Evolutionary conservation across 2,888 invertebrate genomes (phyloP), one percentile per base, ranked within the genome.

Genomic region (Diogma glabrata): DNA sequence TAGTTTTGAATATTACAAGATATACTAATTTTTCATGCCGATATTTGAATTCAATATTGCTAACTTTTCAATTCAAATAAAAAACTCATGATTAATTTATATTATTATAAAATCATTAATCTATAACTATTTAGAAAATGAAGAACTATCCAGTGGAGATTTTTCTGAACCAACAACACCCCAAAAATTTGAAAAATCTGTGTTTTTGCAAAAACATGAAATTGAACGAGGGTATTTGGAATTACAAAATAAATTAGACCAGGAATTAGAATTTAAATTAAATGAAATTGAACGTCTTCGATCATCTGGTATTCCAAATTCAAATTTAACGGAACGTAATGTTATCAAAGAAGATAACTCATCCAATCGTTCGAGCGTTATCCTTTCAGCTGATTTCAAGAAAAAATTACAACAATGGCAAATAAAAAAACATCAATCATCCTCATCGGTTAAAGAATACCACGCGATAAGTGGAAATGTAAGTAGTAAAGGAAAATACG

Each of bases 381-480:
- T 4, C 65, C 65, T 88, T 6, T 83, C 86, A 1, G 81, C 86
- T 1, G 87, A 87, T 60, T 88, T 88, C 63, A 78, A 82, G 48
- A 87, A 87, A 66, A 91, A 90, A 64, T 70, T 92, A 23, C 81
- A 84, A 57, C 90, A 91, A 65, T 92, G 91, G 92, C 84, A 91
- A 61, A 79, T 80, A 7, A 64, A 62, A 17, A 46, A 46, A 12
- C 28, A 30, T 22, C 30, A 43, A 19, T 36, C 36, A 36, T 7
- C 20, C 10, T 22, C 46, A 4, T 22, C 14, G 3, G 17, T 46
- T 24, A 65, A 30, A 57, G 50, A 36, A 64, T 65, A 9, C 58
- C 61, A 3, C 55, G 57, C 6, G 62, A 62, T 54, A 63, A n/a
- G 16, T 3, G 24, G 46, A 24, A 46, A 46, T 26, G 16, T 24